A percentile compares a stretch with the other conserved stretches of the same genome.
Conservation (phyloP, 2,888 invertebrate species). For the Galeopsomyia nigrocyanea region DNA sequence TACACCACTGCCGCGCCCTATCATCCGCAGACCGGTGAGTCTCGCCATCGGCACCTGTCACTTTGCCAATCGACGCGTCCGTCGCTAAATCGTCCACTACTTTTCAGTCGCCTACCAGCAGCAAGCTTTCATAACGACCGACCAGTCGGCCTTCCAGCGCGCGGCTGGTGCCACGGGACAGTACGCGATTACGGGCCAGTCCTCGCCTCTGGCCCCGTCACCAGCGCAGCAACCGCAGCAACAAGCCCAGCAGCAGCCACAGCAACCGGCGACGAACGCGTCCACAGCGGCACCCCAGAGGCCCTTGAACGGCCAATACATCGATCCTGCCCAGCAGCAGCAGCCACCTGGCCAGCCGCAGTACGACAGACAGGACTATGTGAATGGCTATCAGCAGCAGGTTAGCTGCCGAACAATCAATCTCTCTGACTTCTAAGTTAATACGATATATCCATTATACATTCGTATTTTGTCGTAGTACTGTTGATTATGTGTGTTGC, state of each 20-base stretch:
- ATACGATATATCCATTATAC: slow-evolving; percentile 50
- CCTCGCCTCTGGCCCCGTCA: slow-evolving; percentile 62
- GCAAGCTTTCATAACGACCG: slow-evolving; percentile 66
- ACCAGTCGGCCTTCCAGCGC: slow-evolving; percentile 68
- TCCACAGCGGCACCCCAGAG: slow-evolving; percentile 52
- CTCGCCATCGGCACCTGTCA: neutral
- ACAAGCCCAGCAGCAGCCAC: too few relatives aligned
- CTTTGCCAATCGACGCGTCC: too few relatives aligned
- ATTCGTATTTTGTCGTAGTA: slow-evolving; percentile 50
- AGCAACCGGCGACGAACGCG: slow-evolving; percentile 15
- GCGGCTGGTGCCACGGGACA: slow-evolving; percentile 66
- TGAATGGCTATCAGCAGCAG: slow-evolving; percentile 70
- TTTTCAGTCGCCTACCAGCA: slow-evolving; percentile 66
- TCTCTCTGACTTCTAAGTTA: slow-evolving; percentile 50
- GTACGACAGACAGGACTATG: slow-evolving; percentile 69
- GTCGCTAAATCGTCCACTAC: too few relatives aligned
- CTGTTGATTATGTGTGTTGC: neutral
- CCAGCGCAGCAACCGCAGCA: neutral
- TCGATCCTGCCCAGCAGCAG: slow-evolving; percentile 65
- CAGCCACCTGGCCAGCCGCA: slow-evolving; percentile 61
- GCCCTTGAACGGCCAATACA: slow-evolving; percentile 68
- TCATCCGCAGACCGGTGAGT: slow-evolving; percentile 66
- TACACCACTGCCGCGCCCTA: slow-evolving; percentile 68
- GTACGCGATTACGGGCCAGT: slow-evolving; percentile 66
- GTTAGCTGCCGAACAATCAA: slow-evolving; percentile 56